Evolutionary conservation across 2,797 vertebrate species (phyloP).

Genomic region (Cynodonichthys magdalenae): DNA sequence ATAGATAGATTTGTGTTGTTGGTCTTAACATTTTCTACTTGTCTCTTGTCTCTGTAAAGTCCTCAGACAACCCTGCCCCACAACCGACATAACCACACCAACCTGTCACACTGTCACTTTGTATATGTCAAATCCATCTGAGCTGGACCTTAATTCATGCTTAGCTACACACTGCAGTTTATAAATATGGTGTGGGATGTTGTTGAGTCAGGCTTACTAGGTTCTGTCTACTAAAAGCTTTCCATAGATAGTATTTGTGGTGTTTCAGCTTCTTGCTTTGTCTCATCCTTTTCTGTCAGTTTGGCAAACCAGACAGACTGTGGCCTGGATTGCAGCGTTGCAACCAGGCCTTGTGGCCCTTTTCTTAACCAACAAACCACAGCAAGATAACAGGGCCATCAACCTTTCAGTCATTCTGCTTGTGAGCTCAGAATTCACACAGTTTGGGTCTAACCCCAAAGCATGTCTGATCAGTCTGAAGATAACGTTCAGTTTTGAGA

Average conservation of each 20-base stretch:
- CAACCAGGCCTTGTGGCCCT: constrained; percentile 48
- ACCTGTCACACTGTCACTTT: constrained; percentile 45
- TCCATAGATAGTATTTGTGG: constrained; percentile 42
- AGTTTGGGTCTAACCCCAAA: constrained; percentile 63
- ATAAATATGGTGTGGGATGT: constrained; percentile 36
- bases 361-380: constrained; percentile 59
- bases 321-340: constrained; percentile 57
- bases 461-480: constrained; percentile 63
- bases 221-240: constrained; percentile 22
- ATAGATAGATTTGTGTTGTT: neutral
- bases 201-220: constrained; percentile 20
- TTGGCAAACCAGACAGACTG: constrained; percentile 54
- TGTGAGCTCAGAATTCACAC: constrained; percentile 50
- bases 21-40: constrained; percentile 2
- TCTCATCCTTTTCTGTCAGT: constrained; percentile 42
- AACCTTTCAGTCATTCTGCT: constrained; percentile 38
- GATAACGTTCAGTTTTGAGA: constrained; percentile 53
- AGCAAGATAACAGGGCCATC: constrained; percentile 60
- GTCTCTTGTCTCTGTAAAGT: constrained; percentile 15
- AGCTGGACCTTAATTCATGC: constrained; percentile 42
- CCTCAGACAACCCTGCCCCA: constrained; percentile 28
- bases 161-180: constrained; percentile 42
- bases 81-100: constrained; percentile 39
- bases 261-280: constrained; percentile 36
- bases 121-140: constrained; percentile 37